Base-by-base conservation (phyloP, 1,140 invertebrate species). In the Sarcophaga bullata region DNA sequence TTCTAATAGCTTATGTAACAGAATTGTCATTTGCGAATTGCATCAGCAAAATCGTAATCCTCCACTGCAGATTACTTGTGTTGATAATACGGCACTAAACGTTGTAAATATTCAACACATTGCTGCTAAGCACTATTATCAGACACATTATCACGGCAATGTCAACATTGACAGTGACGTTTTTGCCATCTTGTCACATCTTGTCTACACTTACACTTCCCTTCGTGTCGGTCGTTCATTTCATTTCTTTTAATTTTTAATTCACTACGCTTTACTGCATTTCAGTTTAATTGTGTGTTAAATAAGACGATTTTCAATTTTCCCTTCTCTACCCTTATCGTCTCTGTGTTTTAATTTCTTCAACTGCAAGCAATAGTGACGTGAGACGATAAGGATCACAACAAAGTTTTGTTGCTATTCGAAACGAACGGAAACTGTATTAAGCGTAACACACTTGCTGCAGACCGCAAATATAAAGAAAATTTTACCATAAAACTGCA, bases 281-380 rank as follows among this genome's bases (percentile, higher is more conserved):
- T 68, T 68, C 19, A 68, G 62, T 68, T 37, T 68, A 68, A 68
- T 68, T 19, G 62, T 68, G 62, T 68, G 62, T 68, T 8, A 68
- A 68, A 68, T 68, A 19, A 68, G 62, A 19, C 19, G 25, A 37
- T 37, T 37, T 37, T 37, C 25, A 1, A 1, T 37, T 37, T 1
- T 2, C 25, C 4, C 25, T 37, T 37, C 4, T 37, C 25, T 2
- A 37, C 25, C 25, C 25, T n/a, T n/a, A n/a, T n/a, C n/a, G n/a
- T n/a, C n/a, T n/a, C n/a, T 4, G 25, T 37, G 25, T 37, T 37
- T 37, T 37, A 37, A 37, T 37, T 37, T 52, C 50, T 52, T 52
- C 13, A 6, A 52, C 50, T 10, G 8, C 9, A 9, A 9, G 50
- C 50, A 6, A 52, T 52, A 52, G 50, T 52, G 13, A 37, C 25